These are phyloP conservation scores for Crocidura indochinensis DNA, from an alignment of 2,797 vertebrate species.

Conservation along the genomic window DNA sequence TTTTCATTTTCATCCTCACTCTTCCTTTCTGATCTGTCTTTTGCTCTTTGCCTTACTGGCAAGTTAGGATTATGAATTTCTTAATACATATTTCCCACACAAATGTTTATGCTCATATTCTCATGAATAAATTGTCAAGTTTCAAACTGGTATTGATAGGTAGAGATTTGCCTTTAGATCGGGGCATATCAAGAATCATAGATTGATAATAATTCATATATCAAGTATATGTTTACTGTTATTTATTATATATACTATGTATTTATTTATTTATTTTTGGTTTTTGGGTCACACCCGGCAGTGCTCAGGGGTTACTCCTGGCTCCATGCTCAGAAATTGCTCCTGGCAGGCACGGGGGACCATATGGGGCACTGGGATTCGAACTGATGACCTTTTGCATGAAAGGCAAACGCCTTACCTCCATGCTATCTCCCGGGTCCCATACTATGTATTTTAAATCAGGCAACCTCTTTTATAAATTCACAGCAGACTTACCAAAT, in stretches of 20 bases:
- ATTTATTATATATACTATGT: background rate
- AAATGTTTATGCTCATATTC: slow-evolving; percentile 54
- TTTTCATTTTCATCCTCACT: slow-evolving; percentile 83
- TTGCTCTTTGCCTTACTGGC: slow-evolving; percentile 75
- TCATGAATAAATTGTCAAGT: slow-evolving; percentile 2
- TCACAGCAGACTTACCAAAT: background rate
- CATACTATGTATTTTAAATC: background rate
- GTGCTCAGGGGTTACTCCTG: too few species aligned
- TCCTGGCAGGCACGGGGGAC: too few species aligned
- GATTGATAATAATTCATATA: background rate
- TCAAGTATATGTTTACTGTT: background rate
- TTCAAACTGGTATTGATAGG: background rate
- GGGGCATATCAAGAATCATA: background rate
- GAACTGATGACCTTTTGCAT: too few species aligned
- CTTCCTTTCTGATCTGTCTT: slow-evolving; percentile 84
- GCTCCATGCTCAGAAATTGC: too few species aligned
- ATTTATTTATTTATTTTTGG: too few species aligned
- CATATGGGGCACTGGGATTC: too few species aligned
- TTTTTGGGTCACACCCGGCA: too few species aligned
- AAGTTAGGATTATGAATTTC: slow-evolving; percentile 39
- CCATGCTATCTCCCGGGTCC: too few species aligned
- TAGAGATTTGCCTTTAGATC: background rate
- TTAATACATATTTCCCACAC: slow-evolving; percentile 48
- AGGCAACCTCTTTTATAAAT: background rate
- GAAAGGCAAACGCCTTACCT: too few species aligned